Percentiles rank a stretch among this genome's conserved stretches.
Conservation (phyloP, 2,888 invertebrate species). For the Lepidochrysops patricia region DNA sequence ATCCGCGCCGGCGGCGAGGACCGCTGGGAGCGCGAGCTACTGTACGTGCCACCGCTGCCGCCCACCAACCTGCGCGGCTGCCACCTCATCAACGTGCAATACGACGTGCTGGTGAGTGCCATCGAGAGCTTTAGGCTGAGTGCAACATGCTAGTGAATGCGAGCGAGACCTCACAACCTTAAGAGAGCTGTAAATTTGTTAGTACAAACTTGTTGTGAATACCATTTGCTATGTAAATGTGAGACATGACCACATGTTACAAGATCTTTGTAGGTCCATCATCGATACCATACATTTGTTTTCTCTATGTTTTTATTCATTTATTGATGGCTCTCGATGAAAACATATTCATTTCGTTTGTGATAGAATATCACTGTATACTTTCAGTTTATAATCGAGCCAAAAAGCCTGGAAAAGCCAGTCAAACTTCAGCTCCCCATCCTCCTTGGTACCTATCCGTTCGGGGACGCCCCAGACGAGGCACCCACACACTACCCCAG, state of each 20-base stretch:
- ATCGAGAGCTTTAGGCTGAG: background rate
- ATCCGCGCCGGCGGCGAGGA: constrained; percentile 86
- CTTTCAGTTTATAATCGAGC: constrained; percentile 89
- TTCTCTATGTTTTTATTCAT: too few species aligned
- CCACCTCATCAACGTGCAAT: constrained; percentile 93
- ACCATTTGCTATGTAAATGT: too few species aligned
- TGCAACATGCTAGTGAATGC: background rate
- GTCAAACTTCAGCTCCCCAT: constrained; percentile 94
- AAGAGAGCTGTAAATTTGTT: too few species aligned
- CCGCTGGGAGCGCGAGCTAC: constrained; percentile 90
- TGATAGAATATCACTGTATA: too few species aligned
- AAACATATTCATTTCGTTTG: too few species aligned
- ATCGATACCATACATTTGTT: too few species aligned
- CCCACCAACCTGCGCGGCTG: constrained; percentile 95
- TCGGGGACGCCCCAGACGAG: constrained; percentile 79
- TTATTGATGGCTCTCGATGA: too few species aligned
- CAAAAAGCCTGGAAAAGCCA: constrained; percentile 93
- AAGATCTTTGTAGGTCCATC: too few species aligned
- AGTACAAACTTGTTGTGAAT: too few species aligned
- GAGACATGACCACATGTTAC: too few species aligned
- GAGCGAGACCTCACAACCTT: too few species aligned
- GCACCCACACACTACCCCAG: constrained; percentile 94
- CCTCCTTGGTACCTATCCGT: constrained; percentile 92
- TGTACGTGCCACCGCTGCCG: constrained; percentile 94
- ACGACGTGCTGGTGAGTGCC: constrained; percentile 90